Evolutionary conservation across 2,888 invertebrate genomes (phyloP).

Genomic region (Noctua janthina): DNA sequence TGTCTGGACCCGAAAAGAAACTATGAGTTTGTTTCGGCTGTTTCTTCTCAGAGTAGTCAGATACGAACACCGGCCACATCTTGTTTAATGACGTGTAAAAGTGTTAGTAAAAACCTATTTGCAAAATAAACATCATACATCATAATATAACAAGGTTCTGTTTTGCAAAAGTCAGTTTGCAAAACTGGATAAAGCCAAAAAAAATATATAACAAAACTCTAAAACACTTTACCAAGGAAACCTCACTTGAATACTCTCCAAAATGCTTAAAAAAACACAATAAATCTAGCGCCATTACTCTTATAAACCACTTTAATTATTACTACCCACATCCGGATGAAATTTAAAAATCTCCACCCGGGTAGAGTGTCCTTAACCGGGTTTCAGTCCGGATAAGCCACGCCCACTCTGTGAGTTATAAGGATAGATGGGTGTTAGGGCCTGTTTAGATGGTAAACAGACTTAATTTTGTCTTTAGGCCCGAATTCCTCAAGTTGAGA

Average conservation of each 20-base stretch:
- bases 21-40: too few relatives aligned
- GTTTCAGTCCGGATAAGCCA: slow-evolving; percentile 36
- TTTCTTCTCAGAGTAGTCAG: too few relatives aligned
- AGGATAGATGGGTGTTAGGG: slow-evolving; percentile 19
- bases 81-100: too few relatives aligned
- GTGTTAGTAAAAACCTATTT: too few relatives aligned
- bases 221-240: not conserved
- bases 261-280: slow-evolving; percentile 17
- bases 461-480: not conserved
- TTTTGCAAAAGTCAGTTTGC: too few relatives aligned
- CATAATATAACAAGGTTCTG: too few relatives aligned
- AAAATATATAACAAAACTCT: not conserved
- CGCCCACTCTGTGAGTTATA: slow-evolving; percentile 40
- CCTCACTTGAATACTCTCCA: not conserved
- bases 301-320: slow-evolving; percentile 55
- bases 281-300: slow-evolving; percentile 41
- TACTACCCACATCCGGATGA: slow-evolving; percentile 40
- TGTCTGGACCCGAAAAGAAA: too few relatives aligned
- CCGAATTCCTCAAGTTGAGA: too few relatives aligned
- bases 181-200: not conserved
- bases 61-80: too few relatives aligned
- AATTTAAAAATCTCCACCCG: slow-evolving; percentile 44
- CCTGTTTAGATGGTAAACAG: not conserved
- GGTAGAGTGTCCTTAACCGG: slow-evolving; percentile 55
- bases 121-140: too few relatives aligned